Base-by-base conservation (phyloP, 2,797 vertebrate species). In the Heteromormyrus szaboi region DNA sequence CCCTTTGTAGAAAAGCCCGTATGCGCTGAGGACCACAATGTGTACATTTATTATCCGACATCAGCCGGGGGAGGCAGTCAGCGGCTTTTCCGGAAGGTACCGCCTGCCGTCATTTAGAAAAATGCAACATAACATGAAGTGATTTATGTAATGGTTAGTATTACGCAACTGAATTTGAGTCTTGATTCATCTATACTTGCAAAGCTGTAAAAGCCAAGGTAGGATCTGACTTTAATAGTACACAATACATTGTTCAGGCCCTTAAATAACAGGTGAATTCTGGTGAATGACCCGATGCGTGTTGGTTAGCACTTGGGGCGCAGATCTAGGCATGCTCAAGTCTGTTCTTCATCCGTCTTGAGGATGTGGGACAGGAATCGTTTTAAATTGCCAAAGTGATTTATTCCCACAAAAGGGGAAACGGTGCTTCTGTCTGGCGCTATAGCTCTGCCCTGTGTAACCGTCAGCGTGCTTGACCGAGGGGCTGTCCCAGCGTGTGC, bases 1-100 rank as follows among this genome's bases (percentile, higher is more conserved):
- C 98, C 99, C 0, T 99, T 99, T 90, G 99, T 99, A 50, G 99
- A 99, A 95, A 99, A 99, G 92, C 99, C 99, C 0, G 99, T 99
- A 91, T 99, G 98, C 85, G 99, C 99, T 0, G 99, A 99, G 93
- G 99, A 99, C 94, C 99, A 99, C 94, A 99, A 99, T 0, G 99
- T 99, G 90, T 99, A 99, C 91, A 99, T 99, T 94, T 99, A 99
- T 95, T 99, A 99, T 92, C 99, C 99, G 0, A 99, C 98, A 0
- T 98, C 98, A 0, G 99, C 99, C 1, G 99, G 98, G 0, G 99
- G 99, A 0, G 99, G 99, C 92, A 99, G 99, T 93, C 99, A 99
- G 94, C 95, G 99, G 5, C 98, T 99, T 91, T 99, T 99, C 93
- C 97, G 99, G 89, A 99, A 99, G 98, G 99, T 99, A 88, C n/a